Conservation (phyloP, 2,888 invertebrate genomes). For the Augochlorella aurata region DNA sequence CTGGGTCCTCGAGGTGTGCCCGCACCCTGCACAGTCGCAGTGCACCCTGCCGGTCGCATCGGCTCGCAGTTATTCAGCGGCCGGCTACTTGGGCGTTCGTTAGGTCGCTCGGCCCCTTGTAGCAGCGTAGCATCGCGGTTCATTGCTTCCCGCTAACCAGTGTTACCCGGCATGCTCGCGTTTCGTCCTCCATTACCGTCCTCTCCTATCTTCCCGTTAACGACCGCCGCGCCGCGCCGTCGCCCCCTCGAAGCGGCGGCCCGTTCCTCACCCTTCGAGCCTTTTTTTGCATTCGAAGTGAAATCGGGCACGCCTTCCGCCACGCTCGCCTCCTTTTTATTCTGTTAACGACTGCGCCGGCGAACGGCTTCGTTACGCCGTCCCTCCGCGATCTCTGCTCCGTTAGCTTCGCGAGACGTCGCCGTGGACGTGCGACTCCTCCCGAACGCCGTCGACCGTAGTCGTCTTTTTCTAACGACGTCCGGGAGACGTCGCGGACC, state of each 20-base stretch:
- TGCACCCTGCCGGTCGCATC: conserved; percentile 16
- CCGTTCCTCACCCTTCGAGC: conserved; percentile 20
- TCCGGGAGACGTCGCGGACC: too few relatives aligned
- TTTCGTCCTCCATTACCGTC: conserved; percentile 34
- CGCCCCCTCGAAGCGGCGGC: background rate
- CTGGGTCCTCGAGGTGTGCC: conserved; percentile 10
- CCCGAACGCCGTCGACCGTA: background rate
- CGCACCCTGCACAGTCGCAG: too few relatives aligned
- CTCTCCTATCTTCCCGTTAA: conserved; percentile 17
- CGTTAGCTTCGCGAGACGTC: background rate
- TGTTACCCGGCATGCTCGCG: conserved; percentile 26
- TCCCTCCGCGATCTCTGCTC: background rate
- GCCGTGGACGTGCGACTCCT: too few relatives aligned
- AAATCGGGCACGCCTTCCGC: background rate
- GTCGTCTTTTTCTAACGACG: too few relatives aligned
- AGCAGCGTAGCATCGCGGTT: conserved; percentile 32
- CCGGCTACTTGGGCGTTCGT: conserved; percentile 17
- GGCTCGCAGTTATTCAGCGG: conserved; percentile 17
- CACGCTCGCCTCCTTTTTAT: background rate
- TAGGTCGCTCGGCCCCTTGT: conserved; percentile 2
- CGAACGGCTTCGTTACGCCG: background rate
- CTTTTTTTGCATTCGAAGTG: background rate
- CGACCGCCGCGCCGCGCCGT: conserved; percentile 5
- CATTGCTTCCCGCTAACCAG: conserved; percentile 42
- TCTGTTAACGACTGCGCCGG: background rate